These are phyloP conservation scores for Festucalex cinctus DNA, from an alignment of 2,113 vertebrate species.

Conservation along the genomic window DNA sequence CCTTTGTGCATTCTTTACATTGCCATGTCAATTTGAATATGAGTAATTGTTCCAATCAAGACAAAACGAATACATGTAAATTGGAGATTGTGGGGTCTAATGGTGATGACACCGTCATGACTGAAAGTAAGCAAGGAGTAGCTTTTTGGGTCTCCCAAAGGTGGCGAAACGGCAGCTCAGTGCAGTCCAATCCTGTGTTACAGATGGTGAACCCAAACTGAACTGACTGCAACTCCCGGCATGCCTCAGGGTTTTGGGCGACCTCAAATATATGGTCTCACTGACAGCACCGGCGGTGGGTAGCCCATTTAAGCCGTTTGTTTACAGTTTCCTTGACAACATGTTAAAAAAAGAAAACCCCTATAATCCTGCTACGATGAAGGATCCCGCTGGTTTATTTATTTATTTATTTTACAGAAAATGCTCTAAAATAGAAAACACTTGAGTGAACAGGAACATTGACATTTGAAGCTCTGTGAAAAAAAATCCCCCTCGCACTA, in stretches of 20 bases:
- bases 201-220: slow-evolving; percentile 26
- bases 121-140: neutral
- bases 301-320: slow-evolving; percentile 49
- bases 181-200: slow-evolving; percentile 14
- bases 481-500: neutral
- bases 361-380: slow-evolving; percentile 16
- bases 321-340: slow-evolving; percentile 40
- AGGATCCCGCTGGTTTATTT: slow-evolving; percentile 5
- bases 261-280: slow-evolving; percentile 45
- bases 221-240: slow-evolving; percentile 46
- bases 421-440: neutral
- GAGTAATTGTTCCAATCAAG: too few species aligned
- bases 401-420: slow-evolving; percentile 5
- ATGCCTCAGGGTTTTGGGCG: slow-evolving; percentile 44
- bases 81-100: neutral
- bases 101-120: neutral
- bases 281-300: slow-evolving; percentile 28
- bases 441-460: neutral
- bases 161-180: neutral
- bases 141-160: neutral
- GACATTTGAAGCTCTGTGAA: neutral
- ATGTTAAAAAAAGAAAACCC: slow-evolving; percentile 6
- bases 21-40: too few species aligned
- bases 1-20: too few species aligned
- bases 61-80: neutral